phyloP scores from a whole-genome alignment of 2,113 vertebrate species.

The Periophthalmus modestus region DNA sequence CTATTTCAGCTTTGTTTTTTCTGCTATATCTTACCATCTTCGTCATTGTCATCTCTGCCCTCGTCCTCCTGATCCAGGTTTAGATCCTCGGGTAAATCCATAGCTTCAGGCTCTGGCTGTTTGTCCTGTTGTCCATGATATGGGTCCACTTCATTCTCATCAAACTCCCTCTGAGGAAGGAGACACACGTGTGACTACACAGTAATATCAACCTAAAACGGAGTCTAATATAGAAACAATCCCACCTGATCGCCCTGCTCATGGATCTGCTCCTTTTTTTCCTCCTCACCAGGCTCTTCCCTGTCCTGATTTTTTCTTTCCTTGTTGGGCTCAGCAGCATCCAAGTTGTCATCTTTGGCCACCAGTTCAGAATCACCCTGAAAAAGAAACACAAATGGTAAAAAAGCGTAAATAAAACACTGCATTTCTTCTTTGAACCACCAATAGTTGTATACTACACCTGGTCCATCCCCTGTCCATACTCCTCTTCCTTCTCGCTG shows the following conservation, averaged over 20 bases:
- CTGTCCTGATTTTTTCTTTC: constrained; percentile 80
- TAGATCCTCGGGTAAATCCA: constrained; percentile 91
- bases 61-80: constrained; percentile 85
- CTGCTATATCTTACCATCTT: constrained; percentile 57
- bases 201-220: not conserved
- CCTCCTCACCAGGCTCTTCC: constrained; percentile 71
- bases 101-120: constrained; percentile 83
- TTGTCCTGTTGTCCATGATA: constrained; percentile 89
- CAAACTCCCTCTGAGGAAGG: constrained; percentile 86
- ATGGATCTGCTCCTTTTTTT: constrained; percentile 84
- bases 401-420: not conserved
- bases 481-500: constrained; percentile 86
- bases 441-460: constrained; percentile 65
- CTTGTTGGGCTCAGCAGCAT: constrained; percentile 79
- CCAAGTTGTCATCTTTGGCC: constrained; percentile 90
- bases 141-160: constrained; percentile 93
- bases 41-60: constrained; percentile 75
- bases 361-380: constrained; percentile 91
- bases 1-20: not conserved
- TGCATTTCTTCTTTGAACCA: not conserved
- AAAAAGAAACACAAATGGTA: not conserved
- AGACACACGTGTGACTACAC: not conserved
- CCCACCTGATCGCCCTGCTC: constrained; percentile 93
- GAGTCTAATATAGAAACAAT: not conserved
- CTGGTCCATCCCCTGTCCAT: constrained; percentile 93